These are phyloP conservation scores for Bovichtus variegatus DNA, from an alignment of 2,797 vertebrate species.

Conservation along the genomic window DNA sequence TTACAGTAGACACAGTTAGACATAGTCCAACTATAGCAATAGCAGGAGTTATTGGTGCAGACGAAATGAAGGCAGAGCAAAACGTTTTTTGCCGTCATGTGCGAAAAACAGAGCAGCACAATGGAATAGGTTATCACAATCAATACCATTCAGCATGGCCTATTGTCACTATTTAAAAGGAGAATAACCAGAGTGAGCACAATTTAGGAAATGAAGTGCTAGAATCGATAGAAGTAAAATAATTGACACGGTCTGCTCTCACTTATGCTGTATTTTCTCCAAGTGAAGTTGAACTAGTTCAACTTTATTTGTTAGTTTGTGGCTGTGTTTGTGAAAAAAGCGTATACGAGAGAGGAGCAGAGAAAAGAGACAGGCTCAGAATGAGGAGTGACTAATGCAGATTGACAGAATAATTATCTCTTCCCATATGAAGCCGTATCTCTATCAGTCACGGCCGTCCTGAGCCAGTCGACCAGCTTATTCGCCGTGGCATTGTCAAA, in stretches of 20 bases:
- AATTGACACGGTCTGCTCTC: neutral
- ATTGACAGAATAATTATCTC: constrained; percentile 76
- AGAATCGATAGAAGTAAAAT: neutral
- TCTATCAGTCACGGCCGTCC: constrained; percentile 69
- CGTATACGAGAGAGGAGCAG: neutral
- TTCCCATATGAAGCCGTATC: constrained; percentile 43
- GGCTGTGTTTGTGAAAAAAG: no score
- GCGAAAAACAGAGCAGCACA: constrained; percentile 10
- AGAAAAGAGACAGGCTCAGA: constrained; percentile 13
- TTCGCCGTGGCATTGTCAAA: constrained; percentile 60
- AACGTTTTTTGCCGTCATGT: neutral
- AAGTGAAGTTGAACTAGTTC: constrained; percentile 6
- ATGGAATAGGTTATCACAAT: neutral
- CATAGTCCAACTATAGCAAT: neutral
- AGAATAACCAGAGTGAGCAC: constrained; percentile 11
- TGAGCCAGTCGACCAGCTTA: constrained; percentile 61
- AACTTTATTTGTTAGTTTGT: constrained; percentile 15
- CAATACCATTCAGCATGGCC: neutral
- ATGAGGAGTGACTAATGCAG: constrained; percentile 65
- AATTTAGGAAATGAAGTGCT: neutral
- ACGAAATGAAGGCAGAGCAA: neutral
- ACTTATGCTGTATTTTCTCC: neutral
- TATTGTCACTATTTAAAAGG: constrained; percentile 10
- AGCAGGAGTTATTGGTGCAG: neutral
- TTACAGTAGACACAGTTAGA: neutral